Evolutionary conservation across 1,140 invertebrate species (phyloP), one percentile per base, ranked within the genome.

Genomic region (Amyelois transitella): DNA sequence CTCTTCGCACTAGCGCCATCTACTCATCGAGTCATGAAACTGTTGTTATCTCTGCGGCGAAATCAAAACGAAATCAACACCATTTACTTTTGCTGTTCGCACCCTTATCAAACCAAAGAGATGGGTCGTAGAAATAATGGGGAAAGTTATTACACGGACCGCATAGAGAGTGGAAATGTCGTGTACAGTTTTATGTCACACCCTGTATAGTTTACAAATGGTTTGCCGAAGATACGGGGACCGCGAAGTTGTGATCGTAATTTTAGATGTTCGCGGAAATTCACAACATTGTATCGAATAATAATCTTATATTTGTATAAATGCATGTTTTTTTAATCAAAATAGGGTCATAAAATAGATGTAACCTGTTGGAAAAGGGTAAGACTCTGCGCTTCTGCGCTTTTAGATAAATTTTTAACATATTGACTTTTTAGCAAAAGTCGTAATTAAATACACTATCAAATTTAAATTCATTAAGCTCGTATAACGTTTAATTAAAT

Each of bases 31-130:
- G 58, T 77, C 68, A 84, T 81, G 70, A 81, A 85, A 78, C 63
- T 63, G 66, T 67, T 74, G 81, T 88, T 78, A 86, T 80, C 75
- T 75, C 53, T 57, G 67, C 59, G 73, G 71, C 75, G 71, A 66
- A 84, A 86, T 88, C 82, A 84, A 88, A 88, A 79, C 58, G 72
- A 78, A 85, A 84, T 88, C 82, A 83, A 77, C 80, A 77, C 79
- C 70, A 68, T 73, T 81, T 84, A 81, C 81, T 80, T 79, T 75
- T 75, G 78, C 65, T 69, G 64, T 72, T 77, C 72, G 63, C 69
- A 83, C 82, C 81, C 81, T 83, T 82, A 81, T 87, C 84, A 87
- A 78, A 80, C 69, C 58, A 68, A 14, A 70, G 58, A 66, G 73
- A 77, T 73, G 76, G 80, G 76, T 81, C 77, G 83, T 64, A 71